phyloP scores from a whole-genome alignment of 2,797 vertebrate species.

The Chelonia mydas region DNA sequence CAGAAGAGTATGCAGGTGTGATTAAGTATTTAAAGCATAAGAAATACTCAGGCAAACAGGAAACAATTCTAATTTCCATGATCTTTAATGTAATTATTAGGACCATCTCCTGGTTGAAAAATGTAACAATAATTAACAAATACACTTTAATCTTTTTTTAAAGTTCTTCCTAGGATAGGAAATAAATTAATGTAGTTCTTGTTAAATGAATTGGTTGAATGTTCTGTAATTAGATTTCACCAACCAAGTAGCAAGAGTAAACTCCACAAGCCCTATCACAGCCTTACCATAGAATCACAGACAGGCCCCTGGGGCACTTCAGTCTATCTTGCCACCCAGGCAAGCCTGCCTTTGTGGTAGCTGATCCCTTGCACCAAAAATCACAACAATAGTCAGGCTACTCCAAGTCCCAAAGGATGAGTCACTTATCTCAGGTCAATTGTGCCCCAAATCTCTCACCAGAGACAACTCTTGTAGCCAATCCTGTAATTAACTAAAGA shows the following conservation, averaged over 20 bases:
- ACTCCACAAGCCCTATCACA: not conserved
- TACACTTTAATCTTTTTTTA: not conserved
- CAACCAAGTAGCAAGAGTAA: not conserved
- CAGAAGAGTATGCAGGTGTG: slow-evolving; percentile 19
- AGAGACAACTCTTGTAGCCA: not conserved
- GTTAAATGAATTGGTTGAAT: not conserved
- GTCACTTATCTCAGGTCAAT: not conserved
- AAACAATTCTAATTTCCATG: not conserved
- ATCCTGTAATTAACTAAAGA: not conserved
- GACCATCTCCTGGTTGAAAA: not conserved
- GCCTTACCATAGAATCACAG: not conserved
- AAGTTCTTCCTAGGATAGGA: not conserved
- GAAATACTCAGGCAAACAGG: not conserved
- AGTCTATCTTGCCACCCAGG: not conserved
- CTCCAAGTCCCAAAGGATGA: not conserved
- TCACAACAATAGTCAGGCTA: not conserved
- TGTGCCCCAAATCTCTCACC: not conserved
- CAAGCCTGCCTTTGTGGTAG: not conserved
- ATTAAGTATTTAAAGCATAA: not conserved
- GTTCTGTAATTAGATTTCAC: not conserved
- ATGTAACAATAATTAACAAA: not conserved
- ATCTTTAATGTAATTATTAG: not conserved
- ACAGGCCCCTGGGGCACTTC: not conserved
- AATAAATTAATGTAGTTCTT: not conserved
- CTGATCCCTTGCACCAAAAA: not conserved